phyloP scores from a whole-genome alignment of 64 coral and sea anemone genomes.

The Platygyra sinensis region DNA sequence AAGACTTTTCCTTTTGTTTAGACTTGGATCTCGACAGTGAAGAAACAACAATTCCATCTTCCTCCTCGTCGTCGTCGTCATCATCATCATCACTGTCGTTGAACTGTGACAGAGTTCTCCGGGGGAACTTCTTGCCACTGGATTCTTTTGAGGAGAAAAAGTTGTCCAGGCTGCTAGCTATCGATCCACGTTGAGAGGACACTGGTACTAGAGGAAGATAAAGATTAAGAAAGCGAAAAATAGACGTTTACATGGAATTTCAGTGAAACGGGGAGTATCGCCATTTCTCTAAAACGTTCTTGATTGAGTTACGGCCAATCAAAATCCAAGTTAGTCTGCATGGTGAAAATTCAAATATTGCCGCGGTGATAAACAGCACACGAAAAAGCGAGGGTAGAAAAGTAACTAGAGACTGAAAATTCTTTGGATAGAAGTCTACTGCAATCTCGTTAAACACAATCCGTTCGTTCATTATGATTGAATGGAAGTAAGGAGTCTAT shows the following conservation, averaged over 20 bases:
- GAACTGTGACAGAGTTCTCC: neutral
- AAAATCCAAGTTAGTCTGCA: neutral
- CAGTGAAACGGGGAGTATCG: neutral
- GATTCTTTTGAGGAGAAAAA: conserved; percentile 39
- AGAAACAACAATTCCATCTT: conserved; percentile 19
- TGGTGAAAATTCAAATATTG: too few relatives aligned
- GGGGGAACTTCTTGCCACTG: conserved; percentile 24
- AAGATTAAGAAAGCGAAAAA: neutral
- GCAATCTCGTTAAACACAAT: too few relatives aligned
- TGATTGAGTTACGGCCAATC: neutral
- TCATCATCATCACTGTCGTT: neutral
- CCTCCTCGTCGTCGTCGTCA: neutral
- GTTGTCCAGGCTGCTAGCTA: conserved; percentile 20
- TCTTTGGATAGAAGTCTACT: too few relatives aligned
- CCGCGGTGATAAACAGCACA: too few relatives aligned
- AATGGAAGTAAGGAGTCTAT: too few relatives aligned
- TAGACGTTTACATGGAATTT: neutral
- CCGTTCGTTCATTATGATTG: too few relatives aligned
- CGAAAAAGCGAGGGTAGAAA: too few relatives aligned
- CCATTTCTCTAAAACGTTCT: too few relatives aligned
- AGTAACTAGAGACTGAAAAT: too few relatives aligned
- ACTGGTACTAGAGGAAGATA: neutral
- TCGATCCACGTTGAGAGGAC: conserved; percentile 1
- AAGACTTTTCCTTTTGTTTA: neutral
- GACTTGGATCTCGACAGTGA: conserved; percentile 11